Conservation (phyloP, 2,888 invertebrate species). For the Eudasyphora cyanicolor region DNA sequence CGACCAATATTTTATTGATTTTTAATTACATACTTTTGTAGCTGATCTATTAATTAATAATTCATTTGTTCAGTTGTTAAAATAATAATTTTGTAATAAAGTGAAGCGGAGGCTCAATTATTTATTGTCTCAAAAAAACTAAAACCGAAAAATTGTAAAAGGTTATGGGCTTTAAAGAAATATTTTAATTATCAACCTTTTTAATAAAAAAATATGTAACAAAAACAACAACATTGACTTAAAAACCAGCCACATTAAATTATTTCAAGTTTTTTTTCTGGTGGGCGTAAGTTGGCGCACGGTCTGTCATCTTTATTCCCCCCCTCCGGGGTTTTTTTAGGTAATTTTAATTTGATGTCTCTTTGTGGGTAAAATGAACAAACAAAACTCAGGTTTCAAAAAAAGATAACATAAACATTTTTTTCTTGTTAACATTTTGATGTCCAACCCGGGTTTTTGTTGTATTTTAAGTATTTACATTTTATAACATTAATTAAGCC, state of each 20-base stretch:
- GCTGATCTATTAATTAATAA: no score
- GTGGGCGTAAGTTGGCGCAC: constrained; percentile 57
- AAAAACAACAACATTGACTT: neutral
- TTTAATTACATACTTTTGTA: no score
- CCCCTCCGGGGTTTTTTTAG: neutral
- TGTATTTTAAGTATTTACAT: constrained; percentile 16
- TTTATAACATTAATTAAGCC: constrained; percentile 61
- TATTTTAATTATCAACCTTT: no score
- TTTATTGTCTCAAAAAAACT: neutral
- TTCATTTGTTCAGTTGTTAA: no score
- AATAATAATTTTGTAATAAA: no score
- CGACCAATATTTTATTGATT: no score
- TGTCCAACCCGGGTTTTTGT: neutral
- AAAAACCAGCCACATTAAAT: neutral
- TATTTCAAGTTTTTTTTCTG: neutral
- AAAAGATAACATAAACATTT: constrained; percentile 17
- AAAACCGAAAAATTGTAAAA: no score
- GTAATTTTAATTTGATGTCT: neutral
- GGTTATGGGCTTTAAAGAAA: neutral
- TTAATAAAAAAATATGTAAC: neutral
- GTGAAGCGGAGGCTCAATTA: neutral
- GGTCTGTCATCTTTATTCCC: neutral
- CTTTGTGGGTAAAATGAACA: neutral
- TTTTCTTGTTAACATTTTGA: neutral
- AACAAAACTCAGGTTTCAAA: neutral